These are phyloP conservation scores for Kryptolebias ocellatus DNA, from an alignment of 2,797 vertebrate genomes.

Conservation along the genomic window DNA sequence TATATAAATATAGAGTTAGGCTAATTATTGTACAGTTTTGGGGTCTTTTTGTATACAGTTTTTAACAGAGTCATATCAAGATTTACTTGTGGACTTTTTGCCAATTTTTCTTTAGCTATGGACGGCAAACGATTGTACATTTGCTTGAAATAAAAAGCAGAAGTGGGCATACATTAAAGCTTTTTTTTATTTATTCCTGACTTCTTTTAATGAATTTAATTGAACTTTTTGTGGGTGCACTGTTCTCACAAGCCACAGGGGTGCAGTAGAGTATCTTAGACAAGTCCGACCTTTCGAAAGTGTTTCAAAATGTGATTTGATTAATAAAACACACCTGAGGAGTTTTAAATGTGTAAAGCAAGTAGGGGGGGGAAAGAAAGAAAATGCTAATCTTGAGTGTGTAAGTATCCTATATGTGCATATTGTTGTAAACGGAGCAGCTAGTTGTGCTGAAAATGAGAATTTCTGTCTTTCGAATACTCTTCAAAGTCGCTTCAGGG, in stretches of 20 bases:
- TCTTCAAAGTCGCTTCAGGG: slow-evolving; percentile 52
- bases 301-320: background rate
- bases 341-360: slow-evolving; percentile 10
- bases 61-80: slow-evolving; percentile 79
- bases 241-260: slow-evolving; percentile 44
- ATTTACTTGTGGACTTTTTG: slow-evolving; percentile 79
- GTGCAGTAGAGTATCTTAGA: slow-evolving; percentile 45
- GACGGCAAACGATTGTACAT: slow-evolving; percentile 78
- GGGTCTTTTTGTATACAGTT: slow-evolving; percentile 82
- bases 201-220: background rate
- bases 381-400: background rate
- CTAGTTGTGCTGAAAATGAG: slow-evolving; percentile 11
- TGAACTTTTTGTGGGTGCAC: slow-evolving; percentile 9
- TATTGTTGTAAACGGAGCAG: background rate
- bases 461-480: slow-evolving; percentile 34
- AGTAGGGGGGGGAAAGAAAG: slow-evolving; percentile 1
- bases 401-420: background rate
- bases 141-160: slow-evolving; percentile 87
- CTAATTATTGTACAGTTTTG: slow-evolving; percentile 80
- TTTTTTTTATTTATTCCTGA: background rate
- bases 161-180: slow-evolving; percentile 30
- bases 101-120: slow-evolving; percentile 81
- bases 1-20: slow-evolving; percentile 63
- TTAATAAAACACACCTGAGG: slow-evolving; percentile 9
- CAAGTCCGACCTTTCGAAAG: background rate